Evolutionary conservation across 2,797 vertebrate genomes (phyloP).

Genomic region (Notolabrus celidotus): DNA sequence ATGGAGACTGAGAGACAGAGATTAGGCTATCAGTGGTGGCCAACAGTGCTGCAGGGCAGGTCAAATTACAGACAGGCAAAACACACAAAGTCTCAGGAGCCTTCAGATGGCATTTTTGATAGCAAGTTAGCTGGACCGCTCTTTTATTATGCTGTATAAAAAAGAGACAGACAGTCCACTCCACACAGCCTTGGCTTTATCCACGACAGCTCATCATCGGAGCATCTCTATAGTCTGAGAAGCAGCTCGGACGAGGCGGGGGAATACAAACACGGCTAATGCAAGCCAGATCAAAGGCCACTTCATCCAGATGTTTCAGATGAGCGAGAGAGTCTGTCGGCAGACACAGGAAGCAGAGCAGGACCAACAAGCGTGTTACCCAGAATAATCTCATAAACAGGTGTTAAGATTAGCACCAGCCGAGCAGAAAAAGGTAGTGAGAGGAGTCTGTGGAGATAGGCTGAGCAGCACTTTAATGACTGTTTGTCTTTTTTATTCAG

Average conservation of each 20-base stretch:
- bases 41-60: slow-evolving; percentile 57
- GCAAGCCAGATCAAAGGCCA: slow-evolving; percentile 65
- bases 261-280: slow-evolving; percentile 51
- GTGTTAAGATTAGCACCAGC: slow-evolving; percentile 45
- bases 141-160: slow-evolving; percentile 12
- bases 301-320: slow-evolving; percentile 69
- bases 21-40: slow-evolving; percentile 71
- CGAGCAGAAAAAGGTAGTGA: slow-evolving; percentile 9
- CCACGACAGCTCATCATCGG: slow-evolving; percentile 12
- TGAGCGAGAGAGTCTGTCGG: slow-evolving; percentile 23
- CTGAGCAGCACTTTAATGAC: not conserved
- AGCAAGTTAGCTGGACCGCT: slow-evolving; percentile 21
- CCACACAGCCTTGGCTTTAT: not conserved
- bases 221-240: slow-evolving; percentile 40
- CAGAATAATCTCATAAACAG: slow-evolving; percentile 24
- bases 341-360: slow-evolving; percentile 13
- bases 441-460: not conserved
- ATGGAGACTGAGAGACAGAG: slow-evolving; percentile 59
- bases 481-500: not conserved
- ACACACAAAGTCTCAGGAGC: slow-evolving; percentile 53
- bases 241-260: slow-evolving; percentile 25
- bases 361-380: slow-evolving; percentile 1
- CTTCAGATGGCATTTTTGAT: slow-evolving; percentile 46
- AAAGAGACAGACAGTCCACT: not conserved
- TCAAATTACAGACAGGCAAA: slow-evolving; percentile 57